A percentile compares a stretch with the other conserved stretches of the same genome.
phyloP scores from a whole-genome alignment of 2,113 vertebrate genomes.

The Antechinus stuartii region DNA sequence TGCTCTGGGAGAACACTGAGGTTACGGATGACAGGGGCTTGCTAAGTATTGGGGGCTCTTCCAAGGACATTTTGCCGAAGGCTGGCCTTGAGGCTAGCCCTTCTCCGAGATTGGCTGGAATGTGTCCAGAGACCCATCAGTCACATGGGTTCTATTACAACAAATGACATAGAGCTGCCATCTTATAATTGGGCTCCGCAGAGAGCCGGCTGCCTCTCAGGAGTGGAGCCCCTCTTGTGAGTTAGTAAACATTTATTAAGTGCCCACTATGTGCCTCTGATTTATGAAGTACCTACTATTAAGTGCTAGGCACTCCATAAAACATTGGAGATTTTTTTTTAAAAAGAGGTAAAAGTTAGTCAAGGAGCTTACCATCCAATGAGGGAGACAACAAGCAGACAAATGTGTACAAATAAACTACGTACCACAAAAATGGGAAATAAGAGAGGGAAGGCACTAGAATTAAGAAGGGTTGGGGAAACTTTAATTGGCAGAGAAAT shows the following conservation, averaged over 20 bases:
- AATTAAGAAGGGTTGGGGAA: neutral
- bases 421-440: neutral
- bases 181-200: neutral
- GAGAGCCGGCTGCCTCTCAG: neutral
- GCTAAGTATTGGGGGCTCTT: neutral
- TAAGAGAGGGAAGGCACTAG: neutral
- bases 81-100: too few relatives aligned
- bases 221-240: neutral
- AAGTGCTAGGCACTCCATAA: too few relatives aligned
- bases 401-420: neutral
- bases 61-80: neutral
- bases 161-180: neutral
- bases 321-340: neutral
- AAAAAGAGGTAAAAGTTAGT: neutral
- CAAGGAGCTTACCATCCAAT: neutral
- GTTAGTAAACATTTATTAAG: neutral
- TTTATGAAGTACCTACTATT: too few relatives aligned
- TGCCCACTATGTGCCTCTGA: neutral
- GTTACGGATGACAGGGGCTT: neutral
- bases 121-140: neutral
- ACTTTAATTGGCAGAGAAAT: neutral
- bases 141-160: neutral
- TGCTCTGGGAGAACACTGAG: neutral
- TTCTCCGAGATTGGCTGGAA: neutral
- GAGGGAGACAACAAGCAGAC: neutral